Conservation (phyloP, 2,888 invertebrate species). For the Siphlonurus alternatus region DNA sequence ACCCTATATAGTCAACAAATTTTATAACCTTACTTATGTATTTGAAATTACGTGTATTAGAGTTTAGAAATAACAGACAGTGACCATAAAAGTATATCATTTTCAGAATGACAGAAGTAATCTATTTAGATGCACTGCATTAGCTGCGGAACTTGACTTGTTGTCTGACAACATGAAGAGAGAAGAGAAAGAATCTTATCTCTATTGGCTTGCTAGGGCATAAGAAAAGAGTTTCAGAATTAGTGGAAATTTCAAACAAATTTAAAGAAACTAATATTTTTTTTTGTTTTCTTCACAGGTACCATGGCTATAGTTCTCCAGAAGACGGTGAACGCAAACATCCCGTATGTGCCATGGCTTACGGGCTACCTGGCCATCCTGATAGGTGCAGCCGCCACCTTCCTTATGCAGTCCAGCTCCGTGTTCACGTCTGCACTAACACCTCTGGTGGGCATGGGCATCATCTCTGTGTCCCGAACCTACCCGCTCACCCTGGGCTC, state of each 20-base stretch:
- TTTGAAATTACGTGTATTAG: too few relatives aligned
- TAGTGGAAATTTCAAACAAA: too few relatives aligned
- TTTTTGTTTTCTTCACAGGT: too few relatives aligned
- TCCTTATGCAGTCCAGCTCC: constrained; percentile 36
- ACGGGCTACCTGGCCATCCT: constrained; percentile 35
- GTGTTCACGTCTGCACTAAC: constrained; percentile 40
- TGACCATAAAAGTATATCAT: background rate
- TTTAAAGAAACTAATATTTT: too few relatives aligned
- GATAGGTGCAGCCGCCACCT: constrained; percentile 32
- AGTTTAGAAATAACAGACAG: background rate
- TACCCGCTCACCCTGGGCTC: constrained; percentile 37
- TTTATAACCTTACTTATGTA: too few relatives aligned
- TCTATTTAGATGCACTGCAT: too few relatives aligned
- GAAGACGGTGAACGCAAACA: constrained; percentile 26
- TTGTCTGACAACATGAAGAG: too few relatives aligned
- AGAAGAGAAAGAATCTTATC: too few relatives aligned
- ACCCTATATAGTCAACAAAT: too few relatives aligned
- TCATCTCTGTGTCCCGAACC: constrained; percentile 30
- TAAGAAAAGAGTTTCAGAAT: too few relatives aligned
- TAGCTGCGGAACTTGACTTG: too few relatives aligned
- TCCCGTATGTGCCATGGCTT: constrained; percentile 28
- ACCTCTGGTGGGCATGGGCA: constrained; percentile 36
- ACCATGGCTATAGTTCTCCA: constrained; percentile 26
- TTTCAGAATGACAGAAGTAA: background rate
- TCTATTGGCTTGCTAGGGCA: too few relatives aligned